Conservation (phyloP, 2,113 vertebrate genomes). For the Rutilus rutilus region DNA sequence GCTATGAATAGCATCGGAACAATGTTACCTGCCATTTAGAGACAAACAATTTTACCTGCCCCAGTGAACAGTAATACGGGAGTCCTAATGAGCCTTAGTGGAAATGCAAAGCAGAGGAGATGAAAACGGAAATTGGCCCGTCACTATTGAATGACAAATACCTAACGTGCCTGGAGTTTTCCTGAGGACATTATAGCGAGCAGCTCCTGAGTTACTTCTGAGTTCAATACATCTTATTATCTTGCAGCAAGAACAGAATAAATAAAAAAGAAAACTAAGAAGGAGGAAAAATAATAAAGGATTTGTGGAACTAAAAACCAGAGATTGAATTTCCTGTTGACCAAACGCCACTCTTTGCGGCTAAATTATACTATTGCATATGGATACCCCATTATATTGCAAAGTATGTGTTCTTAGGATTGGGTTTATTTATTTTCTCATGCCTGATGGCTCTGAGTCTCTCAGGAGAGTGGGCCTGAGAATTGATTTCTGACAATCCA, state of each 20-base stretch:
- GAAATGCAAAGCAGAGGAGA: conserved; percentile 75
- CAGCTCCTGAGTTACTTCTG: conserved; percentile 61
- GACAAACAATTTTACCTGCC: conserved; percentile 70
- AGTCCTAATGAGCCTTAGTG: conserved; percentile 70
- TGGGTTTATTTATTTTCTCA: conserved; percentile 74
- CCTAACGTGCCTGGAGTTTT: conserved; percentile 20
- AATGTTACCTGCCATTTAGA: conserved; percentile 65
- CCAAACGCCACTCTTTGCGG: conserved; percentile 66
- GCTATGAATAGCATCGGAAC: conserved; percentile 63
- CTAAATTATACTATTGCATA: conserved; percentile 72
- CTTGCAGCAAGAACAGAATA: conserved; percentile 58
- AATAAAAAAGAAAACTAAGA: conserved; percentile 58
- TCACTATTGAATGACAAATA: conserved; percentile 52
- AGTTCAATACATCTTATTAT: conserved; percentile 66
- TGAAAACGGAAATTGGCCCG: conserved; percentile 70
- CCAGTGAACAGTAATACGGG: conserved; percentile 57
- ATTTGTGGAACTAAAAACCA: conserved; percentile 48
- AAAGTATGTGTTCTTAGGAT: conserved; percentile 73
- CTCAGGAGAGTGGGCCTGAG: conserved; percentile 69
- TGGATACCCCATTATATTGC: conserved; percentile 64
- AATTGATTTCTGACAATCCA: conserved; percentile 80
- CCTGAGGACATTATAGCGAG: conserved; percentile 41
- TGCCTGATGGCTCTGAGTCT: conserved; percentile 69
- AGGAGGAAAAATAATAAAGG: conserved; percentile 29
- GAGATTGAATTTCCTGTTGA: conserved; percentile 71